Base-by-base conservation (phyloP, 2,888 invertebrate genomes). In the Abrostola tripartita region DNA sequence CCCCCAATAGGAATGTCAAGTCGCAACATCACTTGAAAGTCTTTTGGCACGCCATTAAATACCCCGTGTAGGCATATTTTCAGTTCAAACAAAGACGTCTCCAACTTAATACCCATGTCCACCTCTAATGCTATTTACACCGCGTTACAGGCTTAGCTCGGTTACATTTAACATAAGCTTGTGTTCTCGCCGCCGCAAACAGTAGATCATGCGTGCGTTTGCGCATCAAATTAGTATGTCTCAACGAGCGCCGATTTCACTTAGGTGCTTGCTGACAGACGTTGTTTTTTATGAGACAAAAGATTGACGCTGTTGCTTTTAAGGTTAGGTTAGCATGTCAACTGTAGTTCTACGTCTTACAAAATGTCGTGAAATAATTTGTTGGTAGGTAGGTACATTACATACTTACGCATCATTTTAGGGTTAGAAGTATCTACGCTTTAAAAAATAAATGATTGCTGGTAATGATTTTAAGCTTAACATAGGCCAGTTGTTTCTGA, bases 111-210 rank as follows among this genome's bases (percentile, higher is more conserved):
- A 36, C 24, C 14, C 14, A 38, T 8, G 59, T 61, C 49, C 40
- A 57, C 36, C 50, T 55, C 70, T 65, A 68, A 78, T 60, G 54
- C 52, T 62, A 50, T 68, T 77, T 79, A 75, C 66, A 70, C 69
- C 59, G 55, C 66, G 59, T 72, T 68, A 61, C 56, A 54, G 62
- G 11, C 51, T 62, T 47, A 14, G 44, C 24, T 65, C 69, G 66
- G 76, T 76, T 78, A 74, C 81, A 79, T 84, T 74, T 81, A 81
- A 78, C 79, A 74, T 59, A 6, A 35, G 56, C 81, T 77, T 91
- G 80, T 87, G 89, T 90, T 88, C 89, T 90, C 82, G 88, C 92
- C 90, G 90, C 86, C 74, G 83, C 81, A 90, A 90, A 91, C 87
- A 90, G 81, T 83, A 83, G 84, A 86, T 89, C 81, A 85, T 85